phyloP scores from a whole-genome alignment of 2,113 vertebrate genomes.

The Sarotherodon lohbergeri region DNA sequence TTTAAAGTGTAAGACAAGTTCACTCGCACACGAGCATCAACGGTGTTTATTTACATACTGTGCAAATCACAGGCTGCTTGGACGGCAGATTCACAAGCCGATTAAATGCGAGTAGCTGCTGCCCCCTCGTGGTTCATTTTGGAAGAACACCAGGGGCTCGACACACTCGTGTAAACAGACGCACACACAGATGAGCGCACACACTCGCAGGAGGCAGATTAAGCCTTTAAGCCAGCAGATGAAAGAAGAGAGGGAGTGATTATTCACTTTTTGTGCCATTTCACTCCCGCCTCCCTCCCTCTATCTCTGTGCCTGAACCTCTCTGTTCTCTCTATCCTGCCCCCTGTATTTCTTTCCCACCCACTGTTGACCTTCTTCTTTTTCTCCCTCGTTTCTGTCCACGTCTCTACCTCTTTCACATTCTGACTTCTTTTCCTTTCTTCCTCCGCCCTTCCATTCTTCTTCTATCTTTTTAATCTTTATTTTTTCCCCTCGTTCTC shows the following conservation, averaged over 20 bases:
- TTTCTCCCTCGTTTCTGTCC: background rate
- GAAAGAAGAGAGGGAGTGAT: conserved; percentile 34
- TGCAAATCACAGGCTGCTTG: background rate
- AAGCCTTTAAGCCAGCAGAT: conserved; percentile 51
- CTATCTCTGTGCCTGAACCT: background rate
- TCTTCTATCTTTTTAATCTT: background rate
- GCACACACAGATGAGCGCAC: background rate
- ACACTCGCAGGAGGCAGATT: conserved; percentile 34
- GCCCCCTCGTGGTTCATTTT: conserved; percentile 13
- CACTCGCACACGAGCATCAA: background rate
- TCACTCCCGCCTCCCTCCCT: background rate
- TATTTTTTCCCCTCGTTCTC: background rate
- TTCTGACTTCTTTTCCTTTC: background rate
- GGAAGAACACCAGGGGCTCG: background rate
- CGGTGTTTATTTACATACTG: background rate
- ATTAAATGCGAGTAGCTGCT: conserved; percentile 5
- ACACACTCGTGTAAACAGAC: background rate
- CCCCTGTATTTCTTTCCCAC: background rate
- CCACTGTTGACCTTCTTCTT: background rate
- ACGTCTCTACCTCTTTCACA: background rate
- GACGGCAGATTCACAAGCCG: no score
- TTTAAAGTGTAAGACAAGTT: background rate
- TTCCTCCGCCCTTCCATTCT: background rate
- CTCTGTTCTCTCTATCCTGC: conserved; percentile 9
- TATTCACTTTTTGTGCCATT: conserved; percentile 7